Conservation (phyloP, 2,113 vertebrate genomes). For the Struthidea cinerea region DNA sequence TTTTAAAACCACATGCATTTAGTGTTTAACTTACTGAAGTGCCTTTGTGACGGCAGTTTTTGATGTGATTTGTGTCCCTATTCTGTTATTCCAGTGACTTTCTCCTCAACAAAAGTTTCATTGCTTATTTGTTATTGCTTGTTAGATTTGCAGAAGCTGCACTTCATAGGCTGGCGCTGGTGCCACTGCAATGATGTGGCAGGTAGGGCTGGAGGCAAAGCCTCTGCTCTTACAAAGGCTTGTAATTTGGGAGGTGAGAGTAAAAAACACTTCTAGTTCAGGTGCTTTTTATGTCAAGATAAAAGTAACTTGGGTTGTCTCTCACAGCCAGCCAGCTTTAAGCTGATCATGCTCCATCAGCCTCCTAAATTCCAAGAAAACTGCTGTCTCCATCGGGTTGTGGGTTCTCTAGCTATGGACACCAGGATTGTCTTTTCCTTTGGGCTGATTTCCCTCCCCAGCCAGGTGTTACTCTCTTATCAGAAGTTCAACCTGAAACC, state of each 20-base stretch:
- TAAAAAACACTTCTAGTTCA: background rate
- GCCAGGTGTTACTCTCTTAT: background rate
- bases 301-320: background rate
- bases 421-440: background rate
- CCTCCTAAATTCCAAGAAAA: background rate
- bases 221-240: background rate
- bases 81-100: background rate
- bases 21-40: background rate
- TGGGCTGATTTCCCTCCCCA: too few species aligned
- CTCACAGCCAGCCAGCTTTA: background rate
- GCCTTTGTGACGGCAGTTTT: background rate
- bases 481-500: background rate
- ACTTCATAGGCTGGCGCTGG: background rate
- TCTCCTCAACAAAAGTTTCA: background rate
- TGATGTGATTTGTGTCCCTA: background rate
- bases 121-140: background rate
- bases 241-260: background rate
- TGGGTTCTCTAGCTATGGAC: background rate
- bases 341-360: background rate
- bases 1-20: background rate
- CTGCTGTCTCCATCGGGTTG: background rate
- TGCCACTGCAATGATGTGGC: background rate
- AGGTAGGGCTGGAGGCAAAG: background rate
- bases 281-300: background rate
- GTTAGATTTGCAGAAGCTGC: background rate